Percentiles rank a stretch among this genome's conserved stretches.
phyloP scores from a whole-genome alignment of 2,797 vertebrate genomes.

The Pangasius djambal region DNA sequence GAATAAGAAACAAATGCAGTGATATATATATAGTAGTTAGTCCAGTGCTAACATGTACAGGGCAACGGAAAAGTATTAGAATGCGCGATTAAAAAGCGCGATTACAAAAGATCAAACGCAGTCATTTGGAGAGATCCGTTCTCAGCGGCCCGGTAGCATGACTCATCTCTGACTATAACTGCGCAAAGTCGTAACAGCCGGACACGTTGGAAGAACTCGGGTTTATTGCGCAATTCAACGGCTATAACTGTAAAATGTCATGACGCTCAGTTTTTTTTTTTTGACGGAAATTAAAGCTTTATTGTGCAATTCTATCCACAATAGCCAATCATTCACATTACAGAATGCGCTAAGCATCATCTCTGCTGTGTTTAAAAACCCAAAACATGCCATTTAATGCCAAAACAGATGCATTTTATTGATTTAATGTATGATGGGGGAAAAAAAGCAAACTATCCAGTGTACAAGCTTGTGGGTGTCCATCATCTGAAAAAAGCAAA shows the following conservation, averaged over 20 bases:
- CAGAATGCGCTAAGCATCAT: neutral
- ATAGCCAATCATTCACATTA: neutral
- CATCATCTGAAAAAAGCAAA: neutral
- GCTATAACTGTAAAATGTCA: neutral
- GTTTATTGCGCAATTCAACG: neutral
- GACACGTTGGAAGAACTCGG: neutral
- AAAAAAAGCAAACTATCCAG: neutral
- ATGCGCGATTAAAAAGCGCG: neutral
- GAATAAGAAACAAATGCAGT: constrained; percentile 18
- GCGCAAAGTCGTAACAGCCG: neutral
- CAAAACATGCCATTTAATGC: neutral
- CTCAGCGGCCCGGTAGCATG: neutral
- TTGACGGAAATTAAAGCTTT: neutral
- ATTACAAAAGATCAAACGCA: constrained; percentile 15
- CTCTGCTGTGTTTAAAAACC: neutral
- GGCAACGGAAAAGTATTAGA: neutral
- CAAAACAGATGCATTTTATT: neutral
- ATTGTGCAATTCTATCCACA: neutral
- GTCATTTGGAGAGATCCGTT: neutral
- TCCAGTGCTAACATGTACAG: neutral
- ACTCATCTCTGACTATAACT: neutral
- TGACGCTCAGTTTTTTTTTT: neutral
- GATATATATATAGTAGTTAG: constrained; percentile 7
- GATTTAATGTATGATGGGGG: neutral
- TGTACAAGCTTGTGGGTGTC: neutral